Evolutionary conservation across 2,113 vertebrate genomes (phyloP).

Genomic region (Chelonoidis abingdonii): DNA sequence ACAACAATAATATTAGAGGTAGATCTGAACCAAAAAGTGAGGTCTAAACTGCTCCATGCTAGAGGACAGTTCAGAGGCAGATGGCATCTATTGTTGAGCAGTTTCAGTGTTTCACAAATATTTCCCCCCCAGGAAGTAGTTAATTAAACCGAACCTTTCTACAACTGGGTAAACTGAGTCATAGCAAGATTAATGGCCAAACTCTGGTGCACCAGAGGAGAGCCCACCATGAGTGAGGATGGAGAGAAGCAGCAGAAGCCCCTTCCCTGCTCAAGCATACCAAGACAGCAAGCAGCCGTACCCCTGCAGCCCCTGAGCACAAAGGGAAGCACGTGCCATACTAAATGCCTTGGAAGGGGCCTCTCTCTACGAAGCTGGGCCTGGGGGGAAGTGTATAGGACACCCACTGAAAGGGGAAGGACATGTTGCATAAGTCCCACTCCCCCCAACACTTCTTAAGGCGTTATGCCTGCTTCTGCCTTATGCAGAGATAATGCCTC

Average conservation of each 20-base stretch:
- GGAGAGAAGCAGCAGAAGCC: background rate
- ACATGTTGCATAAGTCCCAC: background rate
- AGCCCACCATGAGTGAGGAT: background rate
- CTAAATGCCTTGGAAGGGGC: background rate
- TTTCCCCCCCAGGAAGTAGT: constrained; percentile 17
- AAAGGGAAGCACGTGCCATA: background rate
- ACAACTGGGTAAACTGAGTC: background rate
- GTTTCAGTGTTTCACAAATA: background rate
- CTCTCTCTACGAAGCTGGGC: background rate
- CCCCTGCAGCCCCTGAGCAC: background rate
- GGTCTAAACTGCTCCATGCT: background rate
- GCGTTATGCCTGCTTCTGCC: background rate
- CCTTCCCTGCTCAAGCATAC: background rate
- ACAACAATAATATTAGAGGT: background rate
- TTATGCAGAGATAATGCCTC: background rate
- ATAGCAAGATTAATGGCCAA: constrained; percentile 20
- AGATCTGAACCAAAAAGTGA: background rate
- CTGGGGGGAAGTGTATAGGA: background rate
- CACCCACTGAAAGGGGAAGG: constrained; percentile 17
- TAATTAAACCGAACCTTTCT: background rate
- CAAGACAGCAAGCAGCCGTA: background rate
- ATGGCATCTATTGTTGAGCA: background rate
- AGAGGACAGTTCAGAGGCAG: background rate
- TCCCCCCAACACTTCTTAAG: background rate
- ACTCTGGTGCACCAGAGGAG: background rate